Evolutionary conservation across 2,113 vertebrate species (phyloP).

Genomic region (Carassius auratus): DNA sequence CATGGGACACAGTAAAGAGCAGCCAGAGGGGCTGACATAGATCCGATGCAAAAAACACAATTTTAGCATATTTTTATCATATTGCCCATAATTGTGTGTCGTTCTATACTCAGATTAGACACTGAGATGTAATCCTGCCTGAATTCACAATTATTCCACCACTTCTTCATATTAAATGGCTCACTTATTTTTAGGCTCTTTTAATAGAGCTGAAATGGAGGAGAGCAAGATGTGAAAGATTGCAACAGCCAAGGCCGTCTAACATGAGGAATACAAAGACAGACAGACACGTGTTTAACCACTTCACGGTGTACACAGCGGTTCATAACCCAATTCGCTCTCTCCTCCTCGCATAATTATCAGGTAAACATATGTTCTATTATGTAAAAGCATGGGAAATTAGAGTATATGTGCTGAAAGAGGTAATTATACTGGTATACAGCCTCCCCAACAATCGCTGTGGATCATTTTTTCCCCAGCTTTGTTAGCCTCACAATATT

Average conservation of each 20-base stretch:
- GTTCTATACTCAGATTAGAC: slow-evolving; percentile 2
- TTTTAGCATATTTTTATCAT: background rate
- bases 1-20: background rate
- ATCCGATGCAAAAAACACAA: background rate
- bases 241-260: background rate
- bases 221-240: slow-evolving; percentile 20
- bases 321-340: slow-evolving; percentile 34
- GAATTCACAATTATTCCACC: slow-evolving; percentile 41
- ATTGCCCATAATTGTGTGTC: slow-evolving; percentile 1
- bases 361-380: slow-evolving; percentile 30
- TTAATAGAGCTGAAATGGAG: slow-evolving; percentile 9
- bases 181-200: slow-evolving; percentile 5
- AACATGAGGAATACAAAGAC: background rate
- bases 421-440: slow-evolving; percentile 25
- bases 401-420: slow-evolving; percentile 35
- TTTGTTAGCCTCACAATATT: background rate
- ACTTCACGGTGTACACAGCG: background rate
- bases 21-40: background rate
- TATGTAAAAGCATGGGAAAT: slow-evolving; percentile 31
- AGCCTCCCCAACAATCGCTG: background rate
- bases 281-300: background rate
- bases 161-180: slow-evolving; percentile 2
- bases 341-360: slow-evolving; percentile 29
- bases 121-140: slow-evolving; percentile 12
- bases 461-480: background rate